Evolutionary conservation across 2,888 invertebrate species (phyloP).

Genomic region (Aleiodes leptofemur): DNA sequence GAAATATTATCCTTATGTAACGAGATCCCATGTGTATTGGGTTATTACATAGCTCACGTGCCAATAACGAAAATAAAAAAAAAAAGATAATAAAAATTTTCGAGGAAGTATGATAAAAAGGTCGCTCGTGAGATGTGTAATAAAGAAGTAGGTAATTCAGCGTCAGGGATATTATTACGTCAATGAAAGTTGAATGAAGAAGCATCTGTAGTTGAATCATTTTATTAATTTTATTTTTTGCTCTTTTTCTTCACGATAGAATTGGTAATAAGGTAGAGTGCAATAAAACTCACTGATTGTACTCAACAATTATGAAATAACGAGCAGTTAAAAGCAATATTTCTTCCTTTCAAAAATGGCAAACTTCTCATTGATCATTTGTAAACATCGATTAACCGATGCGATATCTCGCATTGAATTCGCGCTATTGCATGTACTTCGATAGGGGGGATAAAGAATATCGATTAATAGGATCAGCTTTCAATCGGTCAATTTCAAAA

Average conservation of each 20-base stretch:
- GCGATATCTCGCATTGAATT: too few species aligned
- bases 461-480: too few species aligned
- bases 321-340: too few species aligned
- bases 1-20: slow-evolving; percentile 27
- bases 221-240: neutral
- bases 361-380: too few species aligned
- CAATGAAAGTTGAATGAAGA: slow-evolving; percentile 26
- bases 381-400: too few species aligned
- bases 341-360: too few species aligned
- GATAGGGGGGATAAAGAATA: too few species aligned
- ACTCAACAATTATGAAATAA: slow-evolving; percentile 14
- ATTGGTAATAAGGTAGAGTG: slow-evolving; percentile 14
- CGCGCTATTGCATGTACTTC: too few species aligned
- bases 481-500: too few species aligned
- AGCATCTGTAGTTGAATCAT: slow-evolving; percentile 5
- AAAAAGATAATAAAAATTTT: neutral
- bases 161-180: slow-evolving; percentile 16
- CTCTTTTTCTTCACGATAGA: neutral
- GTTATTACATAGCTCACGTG: slow-evolving; percentile 17
- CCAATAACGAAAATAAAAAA: neutral
- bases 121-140: slow-evolving; percentile 21
- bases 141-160: neutral
- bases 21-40: slow-evolving; percentile 20
- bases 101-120: slow-evolving; percentile 10
- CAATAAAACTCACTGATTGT: neutral